Evolutionary conservation across 2,113 vertebrate genomes (phyloP).

Genomic region (Salvator merianae): DNA sequence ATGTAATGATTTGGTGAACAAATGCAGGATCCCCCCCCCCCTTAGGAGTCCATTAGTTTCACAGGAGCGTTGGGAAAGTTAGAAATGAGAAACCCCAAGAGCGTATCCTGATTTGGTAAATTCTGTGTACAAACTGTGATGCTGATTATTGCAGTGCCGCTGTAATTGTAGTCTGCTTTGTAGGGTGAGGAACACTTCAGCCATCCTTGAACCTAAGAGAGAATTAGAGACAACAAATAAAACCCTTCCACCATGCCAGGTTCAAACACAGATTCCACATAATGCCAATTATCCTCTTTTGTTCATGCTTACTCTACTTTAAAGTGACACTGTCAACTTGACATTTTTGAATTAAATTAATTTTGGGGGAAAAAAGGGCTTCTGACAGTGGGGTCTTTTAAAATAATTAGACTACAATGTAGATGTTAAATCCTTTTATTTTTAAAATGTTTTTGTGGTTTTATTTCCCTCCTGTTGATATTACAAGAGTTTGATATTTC

Average conservation of each 20-base stretch:
- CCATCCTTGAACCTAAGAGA: not conserved
- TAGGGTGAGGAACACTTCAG: constrained; percentile 3
- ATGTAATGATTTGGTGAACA: not conserved
- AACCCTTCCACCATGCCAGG: constrained; percentile 11
- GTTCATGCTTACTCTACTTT: constrained; percentile 25
- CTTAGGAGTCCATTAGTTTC: not conserved
- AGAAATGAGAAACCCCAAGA: not conserved
- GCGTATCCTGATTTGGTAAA: not conserved
- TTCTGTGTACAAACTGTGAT: constrained; percentile 9
- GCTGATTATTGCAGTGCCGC: constrained; percentile 5
- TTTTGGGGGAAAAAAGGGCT: not conserved
- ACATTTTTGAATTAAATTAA: constrained; percentile 28
- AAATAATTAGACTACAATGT: constrained; percentile 10
- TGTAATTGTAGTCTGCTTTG: constrained; percentile 7
- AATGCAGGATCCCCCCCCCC: no score
- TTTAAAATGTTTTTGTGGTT: not conserved
- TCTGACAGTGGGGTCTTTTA: constrained; percentile 20
- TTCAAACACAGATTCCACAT: constrained; percentile 13
- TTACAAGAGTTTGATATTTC: constrained; percentile 15
- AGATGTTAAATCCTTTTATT: constrained; percentile 9
- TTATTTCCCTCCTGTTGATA: constrained; percentile 8
- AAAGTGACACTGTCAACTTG: constrained; percentile 14
- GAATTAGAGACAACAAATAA: constrained; percentile 27
- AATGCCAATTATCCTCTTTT: constrained; percentile 29
- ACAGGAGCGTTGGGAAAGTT: not conserved